Conservation (phyloP, 2,113 vertebrate genomes). For the Scatophagus argus region DNA sequence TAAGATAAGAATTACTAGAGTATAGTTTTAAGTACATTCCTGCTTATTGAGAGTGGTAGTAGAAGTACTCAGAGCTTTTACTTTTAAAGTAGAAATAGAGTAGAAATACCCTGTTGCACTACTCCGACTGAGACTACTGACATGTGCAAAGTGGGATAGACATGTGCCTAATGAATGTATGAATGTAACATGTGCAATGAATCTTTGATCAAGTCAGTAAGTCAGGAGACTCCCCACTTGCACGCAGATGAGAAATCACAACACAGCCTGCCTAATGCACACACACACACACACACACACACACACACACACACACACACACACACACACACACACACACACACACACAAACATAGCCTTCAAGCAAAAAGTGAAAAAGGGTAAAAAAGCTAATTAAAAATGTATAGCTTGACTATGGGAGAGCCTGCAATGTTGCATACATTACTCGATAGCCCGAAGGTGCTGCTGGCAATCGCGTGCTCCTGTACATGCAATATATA, state of each 20-base stretch:
- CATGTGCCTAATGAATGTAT: slow-evolving; percentile 25
- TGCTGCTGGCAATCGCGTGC: slow-evolving; percentile 33
- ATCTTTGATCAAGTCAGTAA: slow-evolving; percentile 55
- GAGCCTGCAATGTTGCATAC: slow-evolving; percentile 44
- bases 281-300: neutral
- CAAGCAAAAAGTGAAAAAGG: slow-evolving; percentile 12
- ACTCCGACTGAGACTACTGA: neutral
- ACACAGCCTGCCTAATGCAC: slow-evolving; percentile 19
- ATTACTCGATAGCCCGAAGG: slow-evolving; percentile 40
- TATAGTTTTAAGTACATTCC: neutral
- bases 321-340: neutral
- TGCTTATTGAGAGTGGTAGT: neutral
- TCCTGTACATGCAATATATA: slow-evolving; percentile 43
- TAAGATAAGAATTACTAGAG: neutral
- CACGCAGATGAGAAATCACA: slow-evolving; percentile 38
- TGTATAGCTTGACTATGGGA: slow-evolving; percentile 39
- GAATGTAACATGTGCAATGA: no score
- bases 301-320: neutral
- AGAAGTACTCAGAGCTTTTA: neutral
- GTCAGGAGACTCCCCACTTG: slow-evolving; percentile 13
- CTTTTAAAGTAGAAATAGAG: neutral
- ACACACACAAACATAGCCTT: slow-evolving; percentile 14
- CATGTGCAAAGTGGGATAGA: slow-evolving; percentile 27
- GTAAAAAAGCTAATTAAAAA: slow-evolving; percentile 60
- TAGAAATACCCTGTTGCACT: neutral